Conservation (phyloP, 35 echinoderm and acorn worm species). For the Acanthaster planci region DNA sequence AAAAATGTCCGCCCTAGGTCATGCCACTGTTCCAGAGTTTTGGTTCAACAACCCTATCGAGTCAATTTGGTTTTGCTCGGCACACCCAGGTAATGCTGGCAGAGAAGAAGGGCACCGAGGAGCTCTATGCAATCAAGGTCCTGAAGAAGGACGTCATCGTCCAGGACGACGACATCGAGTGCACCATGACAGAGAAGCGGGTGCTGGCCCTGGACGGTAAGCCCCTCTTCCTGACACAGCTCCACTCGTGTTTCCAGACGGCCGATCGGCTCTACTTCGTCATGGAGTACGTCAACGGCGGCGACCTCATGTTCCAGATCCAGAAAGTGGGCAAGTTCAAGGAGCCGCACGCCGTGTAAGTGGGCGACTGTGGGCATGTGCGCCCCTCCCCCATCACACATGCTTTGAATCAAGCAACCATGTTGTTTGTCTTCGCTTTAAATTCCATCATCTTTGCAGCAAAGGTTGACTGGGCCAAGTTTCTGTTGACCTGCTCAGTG, state of each 20-base stretch:
- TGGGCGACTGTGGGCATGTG: neutral
- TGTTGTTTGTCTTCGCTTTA: too few relatives aligned
- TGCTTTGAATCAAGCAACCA: slow-evolving; percentile 1
- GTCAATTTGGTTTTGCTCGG: neutral
- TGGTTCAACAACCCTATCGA: too few relatives aligned
- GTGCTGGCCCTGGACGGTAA: slow-evolving; percentile 86
- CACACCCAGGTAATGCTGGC: slow-evolving; percentile 90
- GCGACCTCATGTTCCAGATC: slow-evolving; percentile 99
- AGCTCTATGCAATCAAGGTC: slow-evolving; percentile 96
- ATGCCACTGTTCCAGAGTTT: neutral
- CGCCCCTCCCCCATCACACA: neutral
- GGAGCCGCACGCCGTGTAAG: slow-evolving; percentile 99
- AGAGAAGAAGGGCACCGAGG: slow-evolving; percentile 89
- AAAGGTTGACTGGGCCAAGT: too few relatives aligned
- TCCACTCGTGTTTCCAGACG: slow-evolving; percentile 99
- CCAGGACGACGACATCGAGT: slow-evolving; percentile 98
- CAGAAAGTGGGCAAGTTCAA: slow-evolving; percentile 99
- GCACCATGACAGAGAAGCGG: slow-evolving; percentile 98
- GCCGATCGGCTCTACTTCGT: slow-evolving; percentile 97
- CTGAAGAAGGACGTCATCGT: slow-evolving; percentile 98
- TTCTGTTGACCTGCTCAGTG: too few relatives aligned
- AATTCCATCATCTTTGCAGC: too few relatives aligned
- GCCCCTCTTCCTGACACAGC: slow-evolving; percentile 88
- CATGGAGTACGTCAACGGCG: slow-evolving; percentile 99
- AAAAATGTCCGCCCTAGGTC: neutral